phyloP scores from a whole-genome alignment of 2,888 invertebrate genomes.

The Pristionchus fissidentatus region DNA sequence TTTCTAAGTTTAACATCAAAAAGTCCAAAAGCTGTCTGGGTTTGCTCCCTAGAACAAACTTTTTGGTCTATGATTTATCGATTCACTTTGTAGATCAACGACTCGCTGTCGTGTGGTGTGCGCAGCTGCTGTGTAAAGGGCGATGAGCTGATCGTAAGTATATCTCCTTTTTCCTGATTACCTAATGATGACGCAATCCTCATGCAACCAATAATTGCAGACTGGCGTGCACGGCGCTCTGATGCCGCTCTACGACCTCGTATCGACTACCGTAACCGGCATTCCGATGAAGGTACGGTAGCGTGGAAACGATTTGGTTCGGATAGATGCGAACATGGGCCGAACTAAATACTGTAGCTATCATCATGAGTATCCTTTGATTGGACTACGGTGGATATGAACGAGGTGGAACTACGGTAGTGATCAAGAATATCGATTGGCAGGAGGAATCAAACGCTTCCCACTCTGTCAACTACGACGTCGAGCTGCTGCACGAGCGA shows the following conservation, averaged over 20 bases:
- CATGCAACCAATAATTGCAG: conserved; percentile 41
- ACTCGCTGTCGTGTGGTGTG: conserved; percentile 5
- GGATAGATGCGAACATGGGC: background rate
- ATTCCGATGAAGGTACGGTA: conserved; percentile 91
- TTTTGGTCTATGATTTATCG: too few species aligned
- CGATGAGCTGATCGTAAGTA: conserved; percentile 1
- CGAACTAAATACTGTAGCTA: background rate
- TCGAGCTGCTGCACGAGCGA: conserved; percentile 88
- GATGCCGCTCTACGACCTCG: conserved; percentile 87
- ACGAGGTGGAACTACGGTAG: background rate
- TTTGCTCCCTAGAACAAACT: too few species aligned
- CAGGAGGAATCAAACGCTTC: conserved; percentile 80
- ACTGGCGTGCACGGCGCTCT: conserved; percentile 68
- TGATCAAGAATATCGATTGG: background rate
- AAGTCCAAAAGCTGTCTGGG: too few species aligned
- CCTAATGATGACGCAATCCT: background rate
- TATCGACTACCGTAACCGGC: conserved; percentile 96
- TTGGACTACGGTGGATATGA: too few species aligned
- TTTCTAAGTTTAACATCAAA: too few species aligned
- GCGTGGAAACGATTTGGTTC: background rate
- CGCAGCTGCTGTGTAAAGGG: conserved; percentile 10
- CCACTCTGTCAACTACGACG: conserved; percentile 97
- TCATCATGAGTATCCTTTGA: conserved; percentile 8
- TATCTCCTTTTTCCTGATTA: background rate
- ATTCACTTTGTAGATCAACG: background rate